Percentiles rank a stretch among this genome's conserved stretches.
Conservation (phyloP, 1,140 invertebrate species). For the Zaprionus kolodkinae region DNA sequence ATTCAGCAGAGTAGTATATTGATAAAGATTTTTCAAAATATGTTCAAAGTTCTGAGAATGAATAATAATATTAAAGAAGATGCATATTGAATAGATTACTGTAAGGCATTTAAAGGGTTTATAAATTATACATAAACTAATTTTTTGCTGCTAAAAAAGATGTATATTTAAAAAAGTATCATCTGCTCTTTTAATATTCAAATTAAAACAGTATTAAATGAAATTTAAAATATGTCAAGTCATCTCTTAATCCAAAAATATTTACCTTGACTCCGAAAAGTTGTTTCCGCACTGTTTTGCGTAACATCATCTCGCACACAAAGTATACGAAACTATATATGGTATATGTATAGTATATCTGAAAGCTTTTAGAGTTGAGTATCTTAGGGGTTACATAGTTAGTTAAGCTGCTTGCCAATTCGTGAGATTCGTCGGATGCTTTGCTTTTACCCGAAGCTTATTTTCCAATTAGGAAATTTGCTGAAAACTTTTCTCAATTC, state of each 20-base stretch:
- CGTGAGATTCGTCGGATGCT: constrained; percentile 3
- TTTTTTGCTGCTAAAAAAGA: not conserved
- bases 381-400: constrained; percentile 28
- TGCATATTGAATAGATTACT: not conserved
- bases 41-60: not conserved
- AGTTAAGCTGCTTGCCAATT: not conserved
- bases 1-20: not conserved
- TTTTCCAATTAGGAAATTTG: constrained; percentile 64
- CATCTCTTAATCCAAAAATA: not conserved
- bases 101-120: too few species aligned
- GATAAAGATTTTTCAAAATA: not conserved
- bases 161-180: too few species aligned
- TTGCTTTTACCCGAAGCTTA: constrained; percentile 56
- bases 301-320: not conserved
- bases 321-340: constrained; percentile 2
- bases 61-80: not conserved
- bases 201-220: not conserved
- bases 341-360: not conserved
- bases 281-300: constrained; percentile 17
- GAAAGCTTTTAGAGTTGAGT: constrained; percentile 48
- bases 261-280: constrained; percentile 31
- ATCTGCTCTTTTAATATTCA: not conserved
- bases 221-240: not conserved
- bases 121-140: not conserved
- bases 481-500: constrained; percentile 56